Percentiles rank a stretch among this genome's conserved stretches.
Conservation (phyloP, 2,113 vertebrate genomes). For the Tapirus terrestris region DNA sequence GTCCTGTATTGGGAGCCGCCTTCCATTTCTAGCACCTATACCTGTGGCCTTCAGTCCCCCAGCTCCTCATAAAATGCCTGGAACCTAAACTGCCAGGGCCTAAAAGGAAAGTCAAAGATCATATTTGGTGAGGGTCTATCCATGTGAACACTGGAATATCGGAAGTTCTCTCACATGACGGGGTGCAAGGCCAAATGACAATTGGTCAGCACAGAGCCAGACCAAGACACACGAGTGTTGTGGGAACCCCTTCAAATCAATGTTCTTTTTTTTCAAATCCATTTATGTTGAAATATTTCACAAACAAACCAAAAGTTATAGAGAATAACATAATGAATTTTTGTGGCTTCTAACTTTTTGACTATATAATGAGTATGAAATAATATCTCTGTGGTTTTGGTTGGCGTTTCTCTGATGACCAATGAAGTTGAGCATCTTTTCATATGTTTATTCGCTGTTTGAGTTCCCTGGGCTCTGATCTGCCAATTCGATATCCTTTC, state of each 20-base stretch:
- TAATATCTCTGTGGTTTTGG: neutral
- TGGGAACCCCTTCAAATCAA: neutral
- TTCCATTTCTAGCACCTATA: neutral
- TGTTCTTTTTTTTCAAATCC: neutral
- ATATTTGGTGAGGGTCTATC: neutral
- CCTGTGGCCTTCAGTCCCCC: neutral
- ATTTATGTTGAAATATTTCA: neutral
- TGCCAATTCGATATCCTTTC: neutral
- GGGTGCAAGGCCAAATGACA: neutral
- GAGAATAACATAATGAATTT: neutral
- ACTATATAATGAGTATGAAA: neutral
- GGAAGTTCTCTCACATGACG: neutral
- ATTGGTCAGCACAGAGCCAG: neutral
- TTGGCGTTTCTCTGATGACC: neutral
- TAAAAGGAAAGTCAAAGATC: neutral
- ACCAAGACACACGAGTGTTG: neutral
- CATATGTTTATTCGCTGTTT: neutral
- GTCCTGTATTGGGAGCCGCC: neutral
- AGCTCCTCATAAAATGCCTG: neutral
- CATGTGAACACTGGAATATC: neutral
- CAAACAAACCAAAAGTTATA: neutral
- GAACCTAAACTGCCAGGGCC: neutral
- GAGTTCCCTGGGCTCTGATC: neutral
- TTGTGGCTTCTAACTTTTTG: neutral
- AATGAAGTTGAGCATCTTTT: neutral